phyloP scores from a whole-genome alignment of 2,888 invertebrate species.

The Aphidoletes aphidimyza region DNA sequence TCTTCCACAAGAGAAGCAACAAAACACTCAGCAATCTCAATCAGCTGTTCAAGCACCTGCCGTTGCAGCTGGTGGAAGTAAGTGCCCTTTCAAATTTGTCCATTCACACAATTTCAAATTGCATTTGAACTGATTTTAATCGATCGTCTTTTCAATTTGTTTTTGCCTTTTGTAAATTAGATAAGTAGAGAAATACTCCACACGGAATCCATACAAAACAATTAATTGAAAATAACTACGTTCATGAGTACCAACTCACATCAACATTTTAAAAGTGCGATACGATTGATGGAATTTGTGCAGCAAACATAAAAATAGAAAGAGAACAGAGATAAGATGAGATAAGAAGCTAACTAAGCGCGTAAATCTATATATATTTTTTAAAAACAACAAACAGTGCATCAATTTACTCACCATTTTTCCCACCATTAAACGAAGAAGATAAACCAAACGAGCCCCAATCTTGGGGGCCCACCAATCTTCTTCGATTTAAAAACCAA shows the following conservation, averaged over 20 bases:
- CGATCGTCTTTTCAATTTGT: not conserved
- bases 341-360: not conserved
- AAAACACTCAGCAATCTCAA: not conserved
- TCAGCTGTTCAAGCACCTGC: constrained; percentile 15
- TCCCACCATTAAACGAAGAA: not conserved
- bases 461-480: not conserved
- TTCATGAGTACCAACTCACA: constrained; percentile 24
- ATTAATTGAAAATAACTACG: not conserved
- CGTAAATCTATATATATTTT: not conserved
- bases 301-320: not conserved
- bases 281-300: constrained; percentile 26
- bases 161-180: not conserved
- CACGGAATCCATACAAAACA: not conserved
- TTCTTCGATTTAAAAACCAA: not conserved
- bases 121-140: not conserved
- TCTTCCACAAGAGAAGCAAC: constrained; percentile 53
- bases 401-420: not conserved
- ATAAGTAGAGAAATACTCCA: constrained; percentile 47
- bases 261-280: not conserved
- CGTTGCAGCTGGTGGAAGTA: constrained; percentile 40
- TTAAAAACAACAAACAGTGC: constrained; percentile 1
- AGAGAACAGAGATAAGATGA: not conserved
- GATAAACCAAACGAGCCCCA: constrained; percentile 40
- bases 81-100: not conserved
- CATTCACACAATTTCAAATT: not conserved